Evolutionary conservation across 2,113 vertebrate genomes (phyloP).

Genomic region (Phodopus roborovskii): DNA sequence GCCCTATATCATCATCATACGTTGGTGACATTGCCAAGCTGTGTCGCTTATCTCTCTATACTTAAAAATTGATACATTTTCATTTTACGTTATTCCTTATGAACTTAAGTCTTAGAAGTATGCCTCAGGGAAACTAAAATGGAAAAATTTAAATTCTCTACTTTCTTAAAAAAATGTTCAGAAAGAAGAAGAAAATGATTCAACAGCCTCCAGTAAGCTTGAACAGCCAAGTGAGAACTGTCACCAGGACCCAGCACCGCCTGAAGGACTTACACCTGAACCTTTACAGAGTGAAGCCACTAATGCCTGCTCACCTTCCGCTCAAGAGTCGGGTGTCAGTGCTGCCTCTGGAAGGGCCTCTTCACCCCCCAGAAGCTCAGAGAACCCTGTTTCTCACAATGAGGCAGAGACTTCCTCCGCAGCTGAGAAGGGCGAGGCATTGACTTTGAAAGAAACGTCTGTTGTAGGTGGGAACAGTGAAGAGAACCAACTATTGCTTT

Average conservation of each 20-base stretch:
- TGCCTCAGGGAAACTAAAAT: conserved; percentile 42
- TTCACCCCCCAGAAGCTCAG: conserved; percentile 52
- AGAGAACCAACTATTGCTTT: conserved; percentile 78
- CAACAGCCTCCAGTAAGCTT: neutral
- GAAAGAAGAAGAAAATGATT: conserved; percentile 76
- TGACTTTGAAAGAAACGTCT: conserved; percentile 51
- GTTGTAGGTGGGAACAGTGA: conserved; percentile 76
- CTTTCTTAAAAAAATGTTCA: conserved; percentile 72
- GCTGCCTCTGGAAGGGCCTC: neutral
- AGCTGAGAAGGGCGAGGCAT: conserved; percentile 31
- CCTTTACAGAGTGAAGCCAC: conserved; percentile 51
- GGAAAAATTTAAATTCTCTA: conserved; percentile 46
- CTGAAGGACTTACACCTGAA: conserved; percentile 58
- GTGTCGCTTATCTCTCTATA: conserved; percentile 26
- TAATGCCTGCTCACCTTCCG: neutral
- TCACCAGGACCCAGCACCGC: conserved; percentile 10
- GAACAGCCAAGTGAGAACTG: conserved; percentile 60
- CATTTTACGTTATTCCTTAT: conserved; percentile 33
- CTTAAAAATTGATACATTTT: conserved; percentile 32
- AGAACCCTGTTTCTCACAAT: conserved; percentile 36
- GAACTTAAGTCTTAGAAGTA: conserved; percentile 28
- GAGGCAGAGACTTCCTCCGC: conserved; percentile 35
- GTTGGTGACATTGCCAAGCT: conserved; percentile 33
- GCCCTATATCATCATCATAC: neutral
- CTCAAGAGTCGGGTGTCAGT: conserved; percentile 58